These are phyloP conservation scores for Oscheius onirici DNA, from an alignment of 2,888 invertebrate genomes.

Conservation along the genomic window DNA sequence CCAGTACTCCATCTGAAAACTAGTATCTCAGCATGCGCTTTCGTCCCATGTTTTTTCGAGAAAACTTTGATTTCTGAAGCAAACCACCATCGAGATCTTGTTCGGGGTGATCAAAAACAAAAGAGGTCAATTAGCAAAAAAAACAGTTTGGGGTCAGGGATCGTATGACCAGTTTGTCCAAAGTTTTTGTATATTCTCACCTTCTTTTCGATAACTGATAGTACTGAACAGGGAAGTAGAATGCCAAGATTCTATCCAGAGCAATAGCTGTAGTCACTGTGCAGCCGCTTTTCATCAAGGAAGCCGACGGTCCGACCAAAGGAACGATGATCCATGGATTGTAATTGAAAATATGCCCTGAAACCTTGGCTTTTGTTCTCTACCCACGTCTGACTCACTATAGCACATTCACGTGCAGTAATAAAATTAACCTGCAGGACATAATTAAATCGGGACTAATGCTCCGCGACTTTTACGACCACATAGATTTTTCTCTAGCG, in stretches of 20 bases:
- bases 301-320: slow-evolving; percentile 39
- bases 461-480: no score
- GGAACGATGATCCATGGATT: slow-evolving; percentile 36
- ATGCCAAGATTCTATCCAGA: slow-evolving; percentile 39
- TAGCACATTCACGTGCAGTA: background rate
- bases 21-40: no score
- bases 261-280: slow-evolving; percentile 45
- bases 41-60: no score
- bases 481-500: no score
- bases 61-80: no score
- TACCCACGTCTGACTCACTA: background rate
- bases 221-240: slow-evolving; percentile 39
- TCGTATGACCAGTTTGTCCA: no score
- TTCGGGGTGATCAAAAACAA: no score
- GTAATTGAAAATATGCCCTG: slow-evolving; percentile 38
- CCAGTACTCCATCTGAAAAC: slow-evolving; percentile 36
- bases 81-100: no score
- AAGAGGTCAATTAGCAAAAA: no score
- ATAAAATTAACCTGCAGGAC: background rate
- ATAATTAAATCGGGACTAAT: no score
- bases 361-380: background rate
- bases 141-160: no score
- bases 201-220: slow-evolving; percentile 38
- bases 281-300: slow-evolving; percentile 47
- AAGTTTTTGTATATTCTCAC: slow-evolving; percentile 4